Evolutionary conservation across 1,140 invertebrate genomes (phyloP).

Genomic region (Temnothorax longispinosus): DNA sequence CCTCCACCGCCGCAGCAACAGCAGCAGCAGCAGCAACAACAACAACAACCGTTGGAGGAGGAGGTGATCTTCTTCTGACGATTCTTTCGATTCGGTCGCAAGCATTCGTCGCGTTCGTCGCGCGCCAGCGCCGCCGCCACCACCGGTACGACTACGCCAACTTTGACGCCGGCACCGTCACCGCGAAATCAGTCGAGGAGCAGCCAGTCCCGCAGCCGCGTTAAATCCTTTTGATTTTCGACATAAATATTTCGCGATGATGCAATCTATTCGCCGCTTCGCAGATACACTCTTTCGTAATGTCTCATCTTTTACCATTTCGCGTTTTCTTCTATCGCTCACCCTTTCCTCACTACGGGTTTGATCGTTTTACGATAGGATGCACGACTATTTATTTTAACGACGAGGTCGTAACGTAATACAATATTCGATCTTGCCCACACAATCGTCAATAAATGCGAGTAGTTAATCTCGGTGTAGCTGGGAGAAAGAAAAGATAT

Average conservation of each 20-base stretch:
- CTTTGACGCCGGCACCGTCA: conserved; percentile 74
- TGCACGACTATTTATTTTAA: not conserved
- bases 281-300: not conserved
- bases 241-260: conserved; percentile 58
- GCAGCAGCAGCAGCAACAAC: conserved; percentile 63
- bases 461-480: conserved; percentile 42
- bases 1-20: conserved; percentile 51
- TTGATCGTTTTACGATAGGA: conserved; percentile 32
- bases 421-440: conserved; percentile 27
- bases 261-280: not conserved
- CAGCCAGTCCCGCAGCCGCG: conserved; percentile 80
- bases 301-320: not conserved
- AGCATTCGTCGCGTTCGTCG: conserved; percentile 78
- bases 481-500: not conserved
- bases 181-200: conserved; percentile 75
- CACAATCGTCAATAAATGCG: conserved; percentile 43
- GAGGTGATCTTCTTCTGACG: conserved; percentile 87
- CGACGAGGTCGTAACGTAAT: not conserved
- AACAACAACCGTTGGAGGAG: conserved; percentile 82
- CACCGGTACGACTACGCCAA: conserved; percentile 71
- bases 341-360: conserved; percentile 4
- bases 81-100: conserved; percentile 83
- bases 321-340: not conserved
- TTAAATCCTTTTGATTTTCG: conserved; percentile 84
- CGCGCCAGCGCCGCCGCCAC: conserved; percentile 66